Base-by-base conservation (phyloP, 2,888 invertebrate species). In the Hemaris fuciformis region DNA sequence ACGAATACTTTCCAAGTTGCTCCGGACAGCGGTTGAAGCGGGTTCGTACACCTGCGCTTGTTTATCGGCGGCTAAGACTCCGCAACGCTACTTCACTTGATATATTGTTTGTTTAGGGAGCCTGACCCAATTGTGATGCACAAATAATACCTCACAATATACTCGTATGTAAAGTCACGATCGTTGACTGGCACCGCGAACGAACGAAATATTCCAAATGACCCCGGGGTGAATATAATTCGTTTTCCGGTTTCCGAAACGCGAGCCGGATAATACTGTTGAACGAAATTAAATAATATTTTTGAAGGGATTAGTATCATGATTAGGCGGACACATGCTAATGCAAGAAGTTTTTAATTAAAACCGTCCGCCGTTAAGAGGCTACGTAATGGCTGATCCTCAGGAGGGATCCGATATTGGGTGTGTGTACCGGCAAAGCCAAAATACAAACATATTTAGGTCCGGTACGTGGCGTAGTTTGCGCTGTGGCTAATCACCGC, bases 271-370 rank as follows among this genome's bases (percentile, higher is more conserved):
- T 73, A 71, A 69, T 66, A 73, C 67, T 73, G 72, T 71, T 71
- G 67, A 72, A 69, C 71, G 77, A 82, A 85, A 88, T 88, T 87
- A 88, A 88, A 88, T 89, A 88, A 87, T 87, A 88, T 89, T 87
- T 53, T 87, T 84, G 85, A 84, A 84, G 82, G 85, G 86, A 87
- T 88, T 87, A 87, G 84, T 80, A 84, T 81, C 83, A 83, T 84
- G 84, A 87, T 84, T 83, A 84, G 84, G 78, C 84, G 83, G 85
- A 85, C 87, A 87, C 88, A 89, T 88, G 91, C 84, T 91, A 91
- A 90, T 90, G 90, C 83, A 90, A 90, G 91, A 91, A 92, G 91
- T 91, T 91, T 92, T 92, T 92, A 92, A 92, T 92, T 92, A 92
- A 92, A 92, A 89, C 87, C 87, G 88, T 83, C 84, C 84, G 85